Base-by-base conservation (phyloP, 2,113 vertebrate species). In the Puma concolor region DNA sequence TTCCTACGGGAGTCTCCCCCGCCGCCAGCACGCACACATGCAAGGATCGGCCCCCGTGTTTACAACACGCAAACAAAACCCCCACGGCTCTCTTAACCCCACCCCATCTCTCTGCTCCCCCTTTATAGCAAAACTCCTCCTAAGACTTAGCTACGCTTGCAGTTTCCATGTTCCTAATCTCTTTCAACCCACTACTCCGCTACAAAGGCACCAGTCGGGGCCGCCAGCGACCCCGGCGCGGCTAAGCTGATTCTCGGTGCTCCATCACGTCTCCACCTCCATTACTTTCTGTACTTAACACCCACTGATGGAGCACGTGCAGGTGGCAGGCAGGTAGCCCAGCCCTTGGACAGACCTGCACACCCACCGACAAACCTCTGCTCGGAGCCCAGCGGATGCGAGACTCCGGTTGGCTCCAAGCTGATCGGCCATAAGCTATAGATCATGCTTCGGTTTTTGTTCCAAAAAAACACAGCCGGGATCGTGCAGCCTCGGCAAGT, bases 361-460 rank as follows among this genome's bases (percentile, higher is more conserved):
- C 76, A 38, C 44, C 63, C 38, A 17, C 54, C 15, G 31, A 10
- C 29, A 63, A 69, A 36, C n/a, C n/a, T 90, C 60, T 29, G 29
- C 31, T 4, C 1, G 0, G 77, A 71, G 86, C 23, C 1, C 1
- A 33, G 69, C 4, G 1, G 4, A 4, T 27, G 21, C 6, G 9
- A 36, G 38, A 44, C 23, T 86, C 27, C 16, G 41, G 10, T 17
- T 12, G 11, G 79, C 50, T 52, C 12, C 33, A 4, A 38, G 48
- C 80, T 41, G 31, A 25, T 63, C 3, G n/a, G 29, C 13, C 31
- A 11, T 27, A n/a, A 25, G 16, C n/a, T 52, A 2, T 31, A 57
- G 48, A 57, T 83, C 9, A 69, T 6, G 23, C n/a, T 41, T 72
- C 67, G 71, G 1, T 77, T 66, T 36, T 85, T 50, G 50, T 50